These are phyloP conservation scores for Darevskia mixta DNA, from an alignment of 2,797 vertebrate genomes.

Conservation along the genomic window DNA sequence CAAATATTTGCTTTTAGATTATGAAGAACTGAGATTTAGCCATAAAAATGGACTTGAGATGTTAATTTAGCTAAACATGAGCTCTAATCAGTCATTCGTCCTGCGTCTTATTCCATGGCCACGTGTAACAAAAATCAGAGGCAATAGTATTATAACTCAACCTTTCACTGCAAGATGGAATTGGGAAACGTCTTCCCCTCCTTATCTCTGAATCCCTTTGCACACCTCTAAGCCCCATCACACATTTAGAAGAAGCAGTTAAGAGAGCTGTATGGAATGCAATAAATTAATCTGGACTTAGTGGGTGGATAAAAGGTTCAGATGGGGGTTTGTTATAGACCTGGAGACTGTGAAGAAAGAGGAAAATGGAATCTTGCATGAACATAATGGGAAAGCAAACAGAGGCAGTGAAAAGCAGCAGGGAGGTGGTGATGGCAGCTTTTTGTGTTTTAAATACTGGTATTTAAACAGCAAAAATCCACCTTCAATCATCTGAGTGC, in stretches of 20 bases:
- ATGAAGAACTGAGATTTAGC: slow-evolving; percentile 71
- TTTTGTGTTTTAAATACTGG: slow-evolving; percentile 52
- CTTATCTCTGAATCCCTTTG: slow-evolving; percentile 74
- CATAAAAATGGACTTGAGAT: slow-evolving; percentile 67
- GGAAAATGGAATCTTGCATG: slow-evolving; percentile 65
- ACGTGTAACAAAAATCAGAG: slow-evolving; percentile 65
- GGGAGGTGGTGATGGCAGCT: slow-evolving; percentile 29
- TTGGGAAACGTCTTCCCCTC: slow-evolving; percentile 66
- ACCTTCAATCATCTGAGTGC: slow-evolving; percentile 43
- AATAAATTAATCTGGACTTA: slow-evolving; percentile 73
- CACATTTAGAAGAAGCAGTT: slow-evolving; percentile 64
- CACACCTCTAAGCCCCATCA: slow-evolving; percentile 58
- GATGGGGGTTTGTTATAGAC: slow-evolving; percentile 69
- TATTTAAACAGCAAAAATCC: background rate
- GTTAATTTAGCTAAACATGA: slow-evolving; percentile 77
- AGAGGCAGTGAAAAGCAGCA: slow-evolving; percentile 45
- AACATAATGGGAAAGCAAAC: slow-evolving; percentile 71
- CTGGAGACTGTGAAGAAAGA: slow-evolving; percentile 67
- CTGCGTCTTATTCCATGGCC: slow-evolving; percentile 62
- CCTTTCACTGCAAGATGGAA: slow-evolving; percentile 65
- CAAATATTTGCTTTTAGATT: slow-evolving; percentile 80
- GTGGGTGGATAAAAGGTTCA: slow-evolving; percentile 73
- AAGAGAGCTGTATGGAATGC: slow-evolving; percentile 65
- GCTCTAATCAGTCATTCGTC: slow-evolving; percentile 68
- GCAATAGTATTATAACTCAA: slow-evolving; percentile 64